Conservation (phyloP, 2,888 invertebrate genomes). For the Cristatella mucedo region DNA sequence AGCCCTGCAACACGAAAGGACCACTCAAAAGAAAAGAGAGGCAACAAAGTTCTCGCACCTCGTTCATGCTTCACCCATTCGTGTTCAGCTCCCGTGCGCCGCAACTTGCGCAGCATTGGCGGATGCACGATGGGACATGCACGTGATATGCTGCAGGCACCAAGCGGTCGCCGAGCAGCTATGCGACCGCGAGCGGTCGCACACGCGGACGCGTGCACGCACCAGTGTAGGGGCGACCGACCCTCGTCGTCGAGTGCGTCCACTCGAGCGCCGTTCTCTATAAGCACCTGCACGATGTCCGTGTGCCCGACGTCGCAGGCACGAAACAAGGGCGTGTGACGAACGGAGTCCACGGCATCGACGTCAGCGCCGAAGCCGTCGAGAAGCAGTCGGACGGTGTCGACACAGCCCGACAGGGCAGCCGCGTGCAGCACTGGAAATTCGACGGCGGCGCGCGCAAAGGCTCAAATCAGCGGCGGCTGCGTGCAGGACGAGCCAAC, state of each 20-base stretch:
- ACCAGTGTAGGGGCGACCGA: constrained; percentile 37
- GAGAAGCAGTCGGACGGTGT: constrained; percentile 30
- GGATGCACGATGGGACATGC: too few species aligned
- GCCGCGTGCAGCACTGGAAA: constrained; percentile 35
- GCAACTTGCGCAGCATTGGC: too few species aligned
- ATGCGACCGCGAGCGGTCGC: too few species aligned
- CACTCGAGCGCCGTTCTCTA: constrained; percentile 32
- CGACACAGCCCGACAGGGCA: constrained; percentile 31
- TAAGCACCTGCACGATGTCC: constrained; percentile 30
- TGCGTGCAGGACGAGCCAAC: too few species aligned
- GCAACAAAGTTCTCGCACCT: constrained; percentile 1
- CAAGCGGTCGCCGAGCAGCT: too few species aligned
- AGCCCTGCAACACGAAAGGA: constrained; percentile 24
- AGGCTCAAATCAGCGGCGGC: too few species aligned
- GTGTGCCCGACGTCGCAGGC: constrained; percentile 36
- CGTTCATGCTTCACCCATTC: too few species aligned
- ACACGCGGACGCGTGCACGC: constrained; percentile 10
- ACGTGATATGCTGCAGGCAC: too few species aligned
- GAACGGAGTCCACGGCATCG: constrained; percentile 28
- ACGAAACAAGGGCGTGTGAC: constrained; percentile 35
- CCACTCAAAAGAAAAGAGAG: background rate
- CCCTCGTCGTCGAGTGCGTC: constrained; percentile 34
- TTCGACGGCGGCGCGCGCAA: too few species aligned
- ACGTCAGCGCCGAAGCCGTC: constrained; percentile 24
- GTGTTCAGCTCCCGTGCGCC: too few species aligned